These are phyloP conservation scores for Aphrophora alni DNA, from an alignment of 2,888 invertebrate species.

Conservation along the genomic window DNA sequence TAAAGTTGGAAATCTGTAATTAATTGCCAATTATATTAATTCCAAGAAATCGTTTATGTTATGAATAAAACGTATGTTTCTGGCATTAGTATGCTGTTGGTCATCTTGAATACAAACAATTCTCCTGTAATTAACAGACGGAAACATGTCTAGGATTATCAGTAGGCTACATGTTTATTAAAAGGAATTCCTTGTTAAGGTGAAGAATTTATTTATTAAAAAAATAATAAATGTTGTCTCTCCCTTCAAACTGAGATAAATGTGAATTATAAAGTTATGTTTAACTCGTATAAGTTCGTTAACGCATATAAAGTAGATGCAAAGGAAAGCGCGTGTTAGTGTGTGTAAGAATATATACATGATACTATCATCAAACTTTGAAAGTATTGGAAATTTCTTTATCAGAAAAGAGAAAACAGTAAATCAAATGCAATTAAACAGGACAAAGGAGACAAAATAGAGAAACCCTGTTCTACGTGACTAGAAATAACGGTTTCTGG, in stretches of 20 bases:
- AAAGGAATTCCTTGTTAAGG: not conserved
- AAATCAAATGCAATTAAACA: not conserved
- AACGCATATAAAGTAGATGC: too few species aligned
- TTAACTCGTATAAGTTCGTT: too few species aligned
- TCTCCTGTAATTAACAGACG: not conserved
- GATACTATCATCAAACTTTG: too few species aligned
- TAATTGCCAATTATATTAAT: not conserved
- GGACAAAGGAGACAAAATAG: too few species aligned
- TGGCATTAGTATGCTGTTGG: not conserved
- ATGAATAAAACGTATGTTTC: not conserved
- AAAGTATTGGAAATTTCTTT: too few species aligned
- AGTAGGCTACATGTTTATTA: not conserved
- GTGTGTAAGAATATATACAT: too few species aligned
- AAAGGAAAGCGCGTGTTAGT: too few species aligned
- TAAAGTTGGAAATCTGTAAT: too few species aligned
- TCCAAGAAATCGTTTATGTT: not conserved
- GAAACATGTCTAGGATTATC: not conserved
- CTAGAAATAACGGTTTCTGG: not conserved
- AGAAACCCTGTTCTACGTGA: not conserved
- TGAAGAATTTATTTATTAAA: too few species aligned
- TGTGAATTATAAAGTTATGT: too few species aligned
- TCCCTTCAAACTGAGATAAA: too few species aligned
- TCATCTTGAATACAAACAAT: not conserved
- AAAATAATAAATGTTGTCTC: too few species aligned
- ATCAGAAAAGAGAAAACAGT: not conserved